A percentile compares a stretch with the other conserved stretches of the same genome.
Conservation (phyloP, 2,113 vertebrate species). For the Sphyrna mokarran region DNA sequence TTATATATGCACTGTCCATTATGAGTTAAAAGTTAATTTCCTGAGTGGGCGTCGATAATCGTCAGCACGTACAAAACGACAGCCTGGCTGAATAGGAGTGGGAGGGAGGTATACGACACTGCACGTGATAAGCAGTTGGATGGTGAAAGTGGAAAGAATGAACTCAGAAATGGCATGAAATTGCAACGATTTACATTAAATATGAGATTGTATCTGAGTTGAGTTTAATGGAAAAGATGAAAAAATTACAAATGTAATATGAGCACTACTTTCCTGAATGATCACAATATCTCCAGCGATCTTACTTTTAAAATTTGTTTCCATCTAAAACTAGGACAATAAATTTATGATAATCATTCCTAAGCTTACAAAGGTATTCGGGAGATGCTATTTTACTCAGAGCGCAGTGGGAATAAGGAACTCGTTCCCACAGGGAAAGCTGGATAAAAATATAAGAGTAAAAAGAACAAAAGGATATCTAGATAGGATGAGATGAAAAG, state of each 20-base stretch:
- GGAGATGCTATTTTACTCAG: not conserved
- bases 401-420: not conserved
- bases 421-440: not conserved
- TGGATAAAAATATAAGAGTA: not conserved
- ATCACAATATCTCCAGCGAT: not conserved
- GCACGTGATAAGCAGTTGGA: not conserved
- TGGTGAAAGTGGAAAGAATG: slow-evolving; percentile 16
- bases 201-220: not conserved
- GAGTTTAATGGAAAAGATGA: not conserved
- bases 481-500: not conserved
- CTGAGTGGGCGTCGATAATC: not conserved
- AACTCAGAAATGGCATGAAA: not conserved
- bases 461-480: not conserved
- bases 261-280: not conserved
- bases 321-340: not conserved
- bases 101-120: not conserved
- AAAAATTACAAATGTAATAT: not conserved
- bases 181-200: not conserved
- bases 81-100: not conserved
- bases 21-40: not conserved
- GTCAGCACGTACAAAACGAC: no score
- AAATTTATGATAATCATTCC: not conserved
- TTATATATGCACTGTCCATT: not conserved
- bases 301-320: not conserved
- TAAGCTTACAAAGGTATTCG: not conserved